Percentiles rank a stretch among this genome's conserved stretches.
These are phyloP conservation scores for Hapalemur alaotrensis DNA, from an alignment of 2,797 vertebrate genomes.

Conservation along the genomic window DNA sequence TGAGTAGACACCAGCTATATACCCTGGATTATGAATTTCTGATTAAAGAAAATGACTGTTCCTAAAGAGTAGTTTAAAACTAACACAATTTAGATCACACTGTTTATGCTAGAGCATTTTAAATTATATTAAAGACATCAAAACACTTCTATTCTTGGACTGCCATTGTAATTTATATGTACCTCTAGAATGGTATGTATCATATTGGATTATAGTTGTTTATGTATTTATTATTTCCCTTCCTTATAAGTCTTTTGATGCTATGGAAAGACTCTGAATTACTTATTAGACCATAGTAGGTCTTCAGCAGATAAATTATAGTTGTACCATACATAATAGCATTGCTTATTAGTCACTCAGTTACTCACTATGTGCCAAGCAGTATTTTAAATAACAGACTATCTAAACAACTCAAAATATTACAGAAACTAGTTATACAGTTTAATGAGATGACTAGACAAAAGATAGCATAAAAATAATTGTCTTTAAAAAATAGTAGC, in stretches of 20 bases:
- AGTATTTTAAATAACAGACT: background rate
- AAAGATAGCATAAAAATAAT: background rate
- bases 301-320: background rate
- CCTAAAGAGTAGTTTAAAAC: background rate
- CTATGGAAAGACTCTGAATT: background rate
- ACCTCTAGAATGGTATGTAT: background rate
- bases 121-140: background rate
- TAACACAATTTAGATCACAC: background rate
- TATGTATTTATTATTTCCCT: background rate
- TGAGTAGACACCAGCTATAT: background rate
- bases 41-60: background rate
- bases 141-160: background rate
- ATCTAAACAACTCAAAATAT: background rate
- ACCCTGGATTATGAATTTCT: background rate
- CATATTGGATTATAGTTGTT: background rate
- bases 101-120: background rate
- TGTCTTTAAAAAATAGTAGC: background rate
- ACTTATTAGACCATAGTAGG: background rate
- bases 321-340: background rate
- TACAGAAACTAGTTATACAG: background rate
- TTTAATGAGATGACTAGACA: background rate
- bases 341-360: background rate
- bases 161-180: background rate
- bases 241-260: background rate
- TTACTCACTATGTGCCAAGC: background rate